phyloP scores from a whole-genome alignment of 2,888 invertebrate genomes.

The Tineola bisselliella region DNA sequence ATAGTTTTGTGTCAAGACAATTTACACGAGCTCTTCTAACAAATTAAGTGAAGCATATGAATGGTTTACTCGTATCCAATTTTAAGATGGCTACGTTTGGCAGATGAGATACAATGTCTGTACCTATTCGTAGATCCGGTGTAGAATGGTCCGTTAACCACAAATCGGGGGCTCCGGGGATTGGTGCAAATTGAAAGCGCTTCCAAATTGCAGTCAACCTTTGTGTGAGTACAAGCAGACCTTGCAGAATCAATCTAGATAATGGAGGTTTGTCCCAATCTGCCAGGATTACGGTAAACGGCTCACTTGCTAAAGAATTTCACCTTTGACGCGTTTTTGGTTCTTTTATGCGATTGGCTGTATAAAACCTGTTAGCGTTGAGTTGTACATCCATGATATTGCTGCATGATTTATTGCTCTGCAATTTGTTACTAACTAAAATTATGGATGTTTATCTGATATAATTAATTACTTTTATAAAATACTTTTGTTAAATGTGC shows the following conservation, averaged over 20 bases:
- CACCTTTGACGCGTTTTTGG: slow-evolving; percentile 5
- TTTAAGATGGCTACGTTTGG: slow-evolving; percentile 4
- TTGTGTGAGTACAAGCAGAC: slow-evolving; percentile 31
- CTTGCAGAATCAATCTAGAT: slow-evolving; percentile 57
- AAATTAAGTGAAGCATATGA: neutral
- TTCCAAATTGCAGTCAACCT: slow-evolving; percentile 53
- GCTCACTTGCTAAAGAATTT: neutral
- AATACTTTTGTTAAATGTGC: too few species aligned
- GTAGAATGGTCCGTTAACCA: slow-evolving; percentile 28
- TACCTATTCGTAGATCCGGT: slow-evolving; percentile 16
- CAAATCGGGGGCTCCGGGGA: slow-evolving; percentile 49
- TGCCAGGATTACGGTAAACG: slow-evolving; percentile 38
- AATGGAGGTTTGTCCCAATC: slow-evolving; percentile 56
- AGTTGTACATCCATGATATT: too few species aligned
- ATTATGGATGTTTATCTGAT: too few species aligned
- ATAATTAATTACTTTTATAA: too few species aligned
- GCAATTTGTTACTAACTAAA: too few species aligned
- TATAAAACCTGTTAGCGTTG: too few species aligned
- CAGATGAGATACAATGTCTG: neutral
- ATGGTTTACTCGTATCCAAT: neutral
- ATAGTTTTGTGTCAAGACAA: too few species aligned
- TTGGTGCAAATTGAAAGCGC: slow-evolving; percentile 59
- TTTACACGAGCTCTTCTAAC: neutral
- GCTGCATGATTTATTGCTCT: too few species aligned
- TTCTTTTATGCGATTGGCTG: neutral